Percentiles rank a stretch among this genome's conserved stretches.
phyloP scores from a whole-genome alignment of 2,888 invertebrate species.

The Zeuzera pyrina region DNA sequence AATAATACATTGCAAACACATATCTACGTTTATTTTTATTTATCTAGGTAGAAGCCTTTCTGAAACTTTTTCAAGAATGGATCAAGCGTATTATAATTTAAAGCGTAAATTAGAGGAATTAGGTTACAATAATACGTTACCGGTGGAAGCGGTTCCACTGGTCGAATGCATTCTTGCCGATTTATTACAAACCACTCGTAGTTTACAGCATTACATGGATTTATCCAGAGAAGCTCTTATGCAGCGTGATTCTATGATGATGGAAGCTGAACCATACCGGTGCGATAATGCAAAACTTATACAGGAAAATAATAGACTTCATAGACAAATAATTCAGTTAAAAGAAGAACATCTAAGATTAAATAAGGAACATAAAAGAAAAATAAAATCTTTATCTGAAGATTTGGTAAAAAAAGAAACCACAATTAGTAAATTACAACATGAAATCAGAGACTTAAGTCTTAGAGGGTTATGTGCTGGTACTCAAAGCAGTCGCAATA shows the following conservation, averaged over 20 bases:
- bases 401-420: slow-evolving; percentile 73
- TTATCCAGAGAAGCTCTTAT: slow-evolving; percentile 79
- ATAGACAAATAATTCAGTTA: slow-evolving; percentile 76
- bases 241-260: slow-evolving; percentile 79
- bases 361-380: slow-evolving; percentile 73
- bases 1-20: too few relatives aligned
- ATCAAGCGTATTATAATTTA: slow-evolving; percentile 56
- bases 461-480: slow-evolving; percentile 59
- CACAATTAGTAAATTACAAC: slow-evolving; percentile 50
- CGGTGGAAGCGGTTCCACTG: slow-evolving; percentile 83
- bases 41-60: too few relatives aligned
- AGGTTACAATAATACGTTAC: slow-evolving; percentile 85
- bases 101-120: slow-evolving; percentile 84
- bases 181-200: slow-evolving; percentile 89
- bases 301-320: slow-evolving; percentile 82
- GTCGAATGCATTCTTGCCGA: slow-evolving; percentile 87
- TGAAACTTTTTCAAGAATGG: too few relatives aligned
- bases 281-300: slow-evolving; percentile 85
- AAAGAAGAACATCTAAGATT: slow-evolving; percentile 77
- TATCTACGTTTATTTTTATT: too few relatives aligned
- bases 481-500: slow-evolving; percentile 56
- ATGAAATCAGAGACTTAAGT: slow-evolving; percentile 55
- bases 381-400: slow-evolving; percentile 74
- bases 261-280: slow-evolving; percentile 84
- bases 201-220: slow-evolving; percentile 86